Evolutionary conservation across 2,797 vertebrate genomes (phyloP), one percentile per base, ranked within the genome.

Genomic region (Ataeniobius toweri): DNA sequence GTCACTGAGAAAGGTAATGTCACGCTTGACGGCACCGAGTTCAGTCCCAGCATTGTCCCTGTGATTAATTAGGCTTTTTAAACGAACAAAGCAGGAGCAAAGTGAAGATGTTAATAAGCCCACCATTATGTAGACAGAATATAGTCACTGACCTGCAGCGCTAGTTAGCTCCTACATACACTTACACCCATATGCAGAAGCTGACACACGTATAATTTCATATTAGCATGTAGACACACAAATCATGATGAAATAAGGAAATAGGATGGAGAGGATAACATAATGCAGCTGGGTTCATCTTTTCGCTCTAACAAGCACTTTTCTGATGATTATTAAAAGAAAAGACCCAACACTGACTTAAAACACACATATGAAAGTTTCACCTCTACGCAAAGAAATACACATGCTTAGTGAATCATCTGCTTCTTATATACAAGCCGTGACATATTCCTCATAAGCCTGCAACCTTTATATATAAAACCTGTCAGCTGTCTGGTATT

Each of bases 1-100:
- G 89, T 84, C 88, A 91, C 87, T 85, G 88, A 93, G 91, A 92
- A 94, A 95, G 94, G 94, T 94, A 96, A 96, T 95, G 96, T 96
- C 95, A 96, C 90, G 95, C 94, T 93, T 83, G 90, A 88, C 59
- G 74, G 89, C 81, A 46, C 86, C 53, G 88, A 91, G 89, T 93
- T 89, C 90, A 89, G 84, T 91, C 86, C 91, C 87, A 86, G 78
- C 87, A 74, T 91, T 92, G 92, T 93, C 90, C 86, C 85, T 69
- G 91, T 95, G 94, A 95, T 95, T 94, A 95, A 94, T 94, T 94
- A 90, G 91, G 90, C 90, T 92, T 94, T 94, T 92, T 91, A 92
- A 91, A 91, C 12, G 92, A 93, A 92, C 92, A 94, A 94, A 94
- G 90, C 87, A 83, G 88, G 79, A 92, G 89, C 85, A 93, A 94